These are phyloP conservation scores for Dreissena rostriformis DNA, from an alignment of 1,140 invertebrate genomes.

Conservation along the genomic window DNA sequence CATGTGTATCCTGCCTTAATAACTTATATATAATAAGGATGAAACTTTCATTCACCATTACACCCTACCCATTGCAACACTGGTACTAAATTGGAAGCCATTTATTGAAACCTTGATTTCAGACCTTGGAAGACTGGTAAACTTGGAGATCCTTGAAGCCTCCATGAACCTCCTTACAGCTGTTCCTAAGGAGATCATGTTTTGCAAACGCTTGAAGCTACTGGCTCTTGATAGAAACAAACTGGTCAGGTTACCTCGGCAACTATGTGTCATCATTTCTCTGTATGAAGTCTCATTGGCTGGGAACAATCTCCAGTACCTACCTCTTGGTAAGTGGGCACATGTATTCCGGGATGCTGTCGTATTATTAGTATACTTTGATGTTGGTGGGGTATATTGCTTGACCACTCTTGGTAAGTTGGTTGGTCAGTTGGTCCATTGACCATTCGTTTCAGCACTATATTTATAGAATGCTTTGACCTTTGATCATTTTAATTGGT, in stretches of 20 bases:
- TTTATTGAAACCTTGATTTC: not conserved
- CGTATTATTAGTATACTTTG: too few species aligned
- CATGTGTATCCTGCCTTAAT: not conserved
- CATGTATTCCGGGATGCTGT: too few species aligned
- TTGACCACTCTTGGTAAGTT: too few species aligned
- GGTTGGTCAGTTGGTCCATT: too few species aligned
- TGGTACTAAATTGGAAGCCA: not conserved
- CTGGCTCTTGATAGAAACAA: conserved; percentile 38
- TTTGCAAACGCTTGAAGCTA: conserved; percentile 15
- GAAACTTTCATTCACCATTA: not conserved
- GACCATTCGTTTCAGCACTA: too few species aligned
- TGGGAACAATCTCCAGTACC: conserved; percentile 34
- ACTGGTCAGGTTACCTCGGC: conserved; percentile 23
- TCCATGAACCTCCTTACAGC: conserved; percentile 10
- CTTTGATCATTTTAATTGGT: too few species aligned
- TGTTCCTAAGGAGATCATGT: conserved; percentile 2
- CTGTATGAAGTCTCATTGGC: conserved; percentile 25
- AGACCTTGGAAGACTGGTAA: conserved; percentile 21
- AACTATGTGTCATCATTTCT: conserved; percentile 21
- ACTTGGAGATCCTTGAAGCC: conserved; percentile 18
- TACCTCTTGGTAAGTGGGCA: conserved; percentile 26
- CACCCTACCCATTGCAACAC: not conserved
- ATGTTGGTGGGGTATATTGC: too few species aligned
- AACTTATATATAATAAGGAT: not conserved
- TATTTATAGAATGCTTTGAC: too few species aligned